Percentiles rank a stretch among this genome's conserved stretches.
phyloP scores from a whole-genome alignment of 2,113 vertebrate species.

The Hystrix brachyura region DNA sequence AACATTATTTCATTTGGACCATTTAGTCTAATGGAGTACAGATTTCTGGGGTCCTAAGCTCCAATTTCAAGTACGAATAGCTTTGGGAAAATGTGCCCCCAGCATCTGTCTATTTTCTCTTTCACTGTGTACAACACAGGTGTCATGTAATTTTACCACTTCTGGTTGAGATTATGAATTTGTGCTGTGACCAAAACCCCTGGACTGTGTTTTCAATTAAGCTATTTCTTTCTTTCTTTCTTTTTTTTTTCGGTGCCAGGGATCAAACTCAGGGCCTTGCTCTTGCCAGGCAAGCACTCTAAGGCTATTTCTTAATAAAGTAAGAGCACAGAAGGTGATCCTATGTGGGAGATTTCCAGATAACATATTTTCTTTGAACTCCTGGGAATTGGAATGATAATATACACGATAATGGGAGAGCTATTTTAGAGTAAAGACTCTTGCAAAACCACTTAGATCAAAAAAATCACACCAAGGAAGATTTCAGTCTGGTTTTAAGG shows the following conservation, averaged over 20 bases:
- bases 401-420: background rate
- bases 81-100: background rate
- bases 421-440: background rate
- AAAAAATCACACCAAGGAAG: background rate
- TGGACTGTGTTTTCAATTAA: background rate
- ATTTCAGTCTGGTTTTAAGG: conserved; percentile 51
- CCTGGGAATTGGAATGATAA: background rate
- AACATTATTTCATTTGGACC: conserved; percentile 12
- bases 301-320: background rate
- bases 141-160: background rate
- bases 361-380: background rate
- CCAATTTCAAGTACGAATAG: conserved; percentile 22
- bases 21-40: background rate
- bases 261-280: too few relatives aligned
- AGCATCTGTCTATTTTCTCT: background rate
- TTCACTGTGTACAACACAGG: background rate
- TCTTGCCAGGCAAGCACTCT: too few relatives aligned
- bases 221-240: background rate
- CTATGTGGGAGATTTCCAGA: background rate
- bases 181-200: background rate
- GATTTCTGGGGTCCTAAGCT: background rate
- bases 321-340: background rate
- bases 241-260: too few relatives aligned
- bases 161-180: background rate
- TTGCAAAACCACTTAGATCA: background rate